Base-by-base conservation (phyloP, 2,888 invertebrate genomes). In the Megastigmus dorsalis region DNA sequence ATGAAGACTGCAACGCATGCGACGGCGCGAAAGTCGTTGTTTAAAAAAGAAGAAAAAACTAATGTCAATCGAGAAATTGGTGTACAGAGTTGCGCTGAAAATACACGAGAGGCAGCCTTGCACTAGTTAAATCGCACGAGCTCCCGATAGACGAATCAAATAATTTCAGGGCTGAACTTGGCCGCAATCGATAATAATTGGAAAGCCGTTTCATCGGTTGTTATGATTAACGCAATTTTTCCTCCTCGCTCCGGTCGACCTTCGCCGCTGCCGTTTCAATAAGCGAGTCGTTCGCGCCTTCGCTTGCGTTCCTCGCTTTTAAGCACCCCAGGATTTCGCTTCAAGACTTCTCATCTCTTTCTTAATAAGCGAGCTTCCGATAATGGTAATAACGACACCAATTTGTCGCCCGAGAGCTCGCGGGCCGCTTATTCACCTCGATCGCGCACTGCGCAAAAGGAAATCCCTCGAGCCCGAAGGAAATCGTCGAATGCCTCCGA, bases 371-470 rank as follows among this genome's bases (percentile, higher is more conserved):
- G 69, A 74, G 41, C 70, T 54, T 65, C 67, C 77, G 78, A 80
- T 80, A 79, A 80, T 79, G 70, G 69, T 75, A 79, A 79, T 82
- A 79, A 79, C 79, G 78, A 78, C 77, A 74, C 73, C 78, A 79
- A 81, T 81, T 81, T 79, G 79, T 79, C 80, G 77, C 26, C 38
- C 28, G 30, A 26, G 36, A 65, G 28, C 28, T 57, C 20, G 60
- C 59, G 26, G 3, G 36, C n/a, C 18, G 50, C 48, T 67, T 68
- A 65, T 67, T 68, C 68, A 50, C 20, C 43, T 62, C 33, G 65
- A 59, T 69, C 41, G 66, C 60, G 18, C 41, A 13, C n/a, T 59
- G 52, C 23, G 43, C 38, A 48, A 59, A 55, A 69, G 68, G 43
- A 78, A 76, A 75, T 74, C 20, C 28, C 67, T 23, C 36, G 62